Percentiles rank a stretch among this genome's conserved stretches.
Evolutionary conservation across 2,797 vertebrate species (phyloP).

Genomic region (Sitta carolinensis): DNA sequence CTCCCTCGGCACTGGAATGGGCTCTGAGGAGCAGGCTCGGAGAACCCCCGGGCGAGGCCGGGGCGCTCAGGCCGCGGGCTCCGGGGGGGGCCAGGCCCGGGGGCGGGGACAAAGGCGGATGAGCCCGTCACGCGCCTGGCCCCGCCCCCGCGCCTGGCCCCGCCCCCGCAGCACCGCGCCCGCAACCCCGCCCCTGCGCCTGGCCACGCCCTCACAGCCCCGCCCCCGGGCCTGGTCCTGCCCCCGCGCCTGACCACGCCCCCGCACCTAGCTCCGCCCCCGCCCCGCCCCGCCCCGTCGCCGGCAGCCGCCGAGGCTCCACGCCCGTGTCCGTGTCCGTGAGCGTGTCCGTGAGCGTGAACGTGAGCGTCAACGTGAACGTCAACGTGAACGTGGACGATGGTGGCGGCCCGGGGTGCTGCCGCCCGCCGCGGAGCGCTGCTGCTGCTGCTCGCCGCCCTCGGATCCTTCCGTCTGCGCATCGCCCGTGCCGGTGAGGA

Average conservation of each 20-base stretch:
- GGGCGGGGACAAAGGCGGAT: no score
- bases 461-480: neutral
- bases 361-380: no score
- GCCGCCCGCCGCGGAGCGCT: slow-evolving; percentile 12
- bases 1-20: accelerated
- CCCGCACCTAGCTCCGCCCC: no score
- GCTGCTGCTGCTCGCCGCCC: neutral
- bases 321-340: neutral
- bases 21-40: accelerated
- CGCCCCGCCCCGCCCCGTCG: neutral
- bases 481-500: slow-evolving; percentile 17
- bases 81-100: neutral
- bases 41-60: accelerated
- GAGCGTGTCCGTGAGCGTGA: neutral
- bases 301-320: neutral
- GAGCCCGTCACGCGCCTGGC: no score
- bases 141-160: neutral
- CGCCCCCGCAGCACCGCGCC: neutral
- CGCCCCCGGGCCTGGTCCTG: no score
- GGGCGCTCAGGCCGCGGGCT: accelerated
- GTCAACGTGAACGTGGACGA: neutral
- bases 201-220: no score
- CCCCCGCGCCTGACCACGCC: no score
- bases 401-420: neutral
- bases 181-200: neutral